phyloP scores from a whole-genome alignment of 2,888 invertebrate genomes.

The Drosophila melanosoma region DNA sequence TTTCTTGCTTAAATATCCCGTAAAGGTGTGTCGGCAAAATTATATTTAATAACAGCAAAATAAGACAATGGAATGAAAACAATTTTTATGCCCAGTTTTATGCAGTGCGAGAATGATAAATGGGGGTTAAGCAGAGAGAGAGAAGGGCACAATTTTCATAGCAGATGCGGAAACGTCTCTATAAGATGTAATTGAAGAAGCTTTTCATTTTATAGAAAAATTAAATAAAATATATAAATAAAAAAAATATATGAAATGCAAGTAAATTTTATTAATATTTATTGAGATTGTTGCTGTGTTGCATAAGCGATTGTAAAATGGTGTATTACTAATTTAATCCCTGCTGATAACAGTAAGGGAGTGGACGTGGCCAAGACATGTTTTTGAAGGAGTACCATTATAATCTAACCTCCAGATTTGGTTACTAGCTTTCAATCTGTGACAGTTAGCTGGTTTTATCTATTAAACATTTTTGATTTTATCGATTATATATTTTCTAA shows the following conservation, averaged over 20 bases:
- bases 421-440: neutral
- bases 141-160: neutral
- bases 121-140: neutral
- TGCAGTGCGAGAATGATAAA: neutral
- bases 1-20: conserved; percentile 29
- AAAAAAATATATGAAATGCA: neutral
- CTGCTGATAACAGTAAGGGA: neutral
- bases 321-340: neutral
- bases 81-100: conserved; percentile 31
- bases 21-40: conserved; percentile 66
- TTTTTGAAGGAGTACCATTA: neutral
- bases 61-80: conserved; percentile 65
- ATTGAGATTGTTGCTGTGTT: neutral
- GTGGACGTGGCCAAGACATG: neutral
- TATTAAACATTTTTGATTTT: neutral
- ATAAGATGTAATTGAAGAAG: neutral
- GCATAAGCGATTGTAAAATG: neutral
- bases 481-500: neutral
- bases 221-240: neutral
- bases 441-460: neutral
- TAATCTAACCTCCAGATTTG: neutral
- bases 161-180: neutral
- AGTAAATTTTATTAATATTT: neutral
- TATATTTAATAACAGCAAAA: conserved; percentile 75
- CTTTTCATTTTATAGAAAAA: neutral